phyloP scores from a whole-genome alignment of 2,113 vertebrate species.

The Hippopotamus amphibius region DNA sequence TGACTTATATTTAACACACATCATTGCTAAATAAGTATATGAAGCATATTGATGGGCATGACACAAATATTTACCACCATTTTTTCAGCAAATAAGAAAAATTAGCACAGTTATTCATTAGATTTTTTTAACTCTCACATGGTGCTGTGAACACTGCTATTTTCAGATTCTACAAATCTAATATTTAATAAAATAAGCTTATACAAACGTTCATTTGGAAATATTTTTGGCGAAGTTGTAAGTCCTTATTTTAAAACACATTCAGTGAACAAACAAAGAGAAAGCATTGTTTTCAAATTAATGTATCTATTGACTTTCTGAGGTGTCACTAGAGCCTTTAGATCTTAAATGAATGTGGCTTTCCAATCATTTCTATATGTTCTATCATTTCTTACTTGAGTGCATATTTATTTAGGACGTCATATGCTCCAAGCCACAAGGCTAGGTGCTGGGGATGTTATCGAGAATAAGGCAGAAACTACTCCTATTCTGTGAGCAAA shows the following conservation, averaged over 20 bases:
- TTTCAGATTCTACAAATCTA: not conserved
- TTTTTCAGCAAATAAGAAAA: constrained; percentile 23
- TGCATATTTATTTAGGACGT: not conserved
- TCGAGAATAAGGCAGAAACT: not conserved
- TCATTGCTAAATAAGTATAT: constrained; percentile 43
- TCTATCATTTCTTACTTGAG: not conserved
- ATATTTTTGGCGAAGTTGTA: not conserved
- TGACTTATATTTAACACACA: constrained; percentile 66
- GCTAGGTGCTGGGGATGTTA: not conserved
- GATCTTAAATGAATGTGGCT: not conserved
- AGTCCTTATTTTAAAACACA: constrained; percentile 30
- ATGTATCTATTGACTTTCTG: not conserved
- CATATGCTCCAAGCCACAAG: not conserved
- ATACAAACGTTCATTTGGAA: not conserved
- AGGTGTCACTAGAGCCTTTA: not conserved
- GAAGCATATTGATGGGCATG: not conserved
- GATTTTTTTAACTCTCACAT: not conserved
- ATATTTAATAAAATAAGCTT: not conserved
- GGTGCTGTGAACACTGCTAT: not conserved
- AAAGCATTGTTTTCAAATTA: not conserved
- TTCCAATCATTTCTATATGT: not conserved
- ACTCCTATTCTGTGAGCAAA: not conserved
- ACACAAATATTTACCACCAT: not conserved
- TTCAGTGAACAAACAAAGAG: not conserved
- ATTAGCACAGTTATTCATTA: not conserved